Percentiles rank a stretch among this genome's conserved stretches.
phyloP scores from a whole-genome alignment of 2,113 vertebrate genomes.

The Mustelus asterias region DNA sequence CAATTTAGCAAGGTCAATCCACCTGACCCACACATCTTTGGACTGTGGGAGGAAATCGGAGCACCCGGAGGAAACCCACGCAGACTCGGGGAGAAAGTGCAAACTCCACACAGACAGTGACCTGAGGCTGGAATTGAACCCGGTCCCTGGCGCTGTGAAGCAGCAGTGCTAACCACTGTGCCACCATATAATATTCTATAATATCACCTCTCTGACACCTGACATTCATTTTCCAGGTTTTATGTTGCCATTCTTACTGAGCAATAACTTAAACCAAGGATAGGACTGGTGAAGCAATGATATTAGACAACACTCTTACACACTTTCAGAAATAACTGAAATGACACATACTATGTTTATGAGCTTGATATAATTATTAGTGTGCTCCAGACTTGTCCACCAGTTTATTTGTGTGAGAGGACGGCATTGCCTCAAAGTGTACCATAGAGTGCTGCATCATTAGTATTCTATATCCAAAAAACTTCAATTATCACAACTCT shows the following conservation, averaged over 20 bases:
- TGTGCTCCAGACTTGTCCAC: background rate
- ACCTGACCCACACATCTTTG: too few relatives aligned
- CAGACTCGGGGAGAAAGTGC: too few relatives aligned
- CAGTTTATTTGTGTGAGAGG: background rate
- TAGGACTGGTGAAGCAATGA: background rate
- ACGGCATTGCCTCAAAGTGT: background rate
- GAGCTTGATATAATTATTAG: background rate
- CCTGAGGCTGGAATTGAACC: too few relatives aligned
- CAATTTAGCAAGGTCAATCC: too few relatives aligned
- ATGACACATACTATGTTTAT: background rate
- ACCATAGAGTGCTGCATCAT: background rate
- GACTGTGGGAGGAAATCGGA: too few relatives aligned
- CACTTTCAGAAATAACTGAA: background rate
- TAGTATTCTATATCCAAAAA: background rate
- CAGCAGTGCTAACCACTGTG: too few relatives aligned
- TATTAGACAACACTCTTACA: background rate
- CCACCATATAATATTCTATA: background rate
- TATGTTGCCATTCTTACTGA: background rate
- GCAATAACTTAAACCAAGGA: background rate
- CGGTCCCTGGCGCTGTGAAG: too few relatives aligned
- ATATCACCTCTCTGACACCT: background rate
- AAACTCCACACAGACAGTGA: too few relatives aligned
- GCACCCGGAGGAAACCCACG: too few relatives aligned
- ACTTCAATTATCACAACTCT: background rate
- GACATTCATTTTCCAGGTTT: background rate